Percentiles rank a stretch among this genome's conserved stretches.
Evolutionary conservation across 2,113 vertebrate species (phyloP).

Genomic region (Rhabdornis inornatus): DNA sequence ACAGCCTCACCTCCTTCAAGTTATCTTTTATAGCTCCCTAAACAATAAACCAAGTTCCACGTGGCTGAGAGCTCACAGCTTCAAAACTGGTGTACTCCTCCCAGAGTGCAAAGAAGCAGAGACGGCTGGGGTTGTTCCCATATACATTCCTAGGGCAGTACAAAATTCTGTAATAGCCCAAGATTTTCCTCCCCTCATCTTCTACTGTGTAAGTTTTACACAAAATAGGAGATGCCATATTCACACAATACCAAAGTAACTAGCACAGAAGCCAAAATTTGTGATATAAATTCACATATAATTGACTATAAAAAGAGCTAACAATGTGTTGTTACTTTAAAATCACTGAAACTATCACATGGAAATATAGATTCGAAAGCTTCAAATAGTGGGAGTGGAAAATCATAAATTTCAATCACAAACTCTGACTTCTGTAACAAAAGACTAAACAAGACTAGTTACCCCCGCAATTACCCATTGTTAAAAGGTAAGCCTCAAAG

Average conservation of each 20-base stretch:
- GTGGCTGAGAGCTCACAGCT: neutral
- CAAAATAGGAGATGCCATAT: neutral
- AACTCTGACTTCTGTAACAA: neutral
- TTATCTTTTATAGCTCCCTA: neutral
- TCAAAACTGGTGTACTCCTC: rapidly evolving
- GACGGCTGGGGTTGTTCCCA: neutral
- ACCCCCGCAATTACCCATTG: neutral
- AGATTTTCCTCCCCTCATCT: neutral
- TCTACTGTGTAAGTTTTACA: neutral
- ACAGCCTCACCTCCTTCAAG: neutral
- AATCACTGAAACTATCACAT: neutral
- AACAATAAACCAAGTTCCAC: neutral
- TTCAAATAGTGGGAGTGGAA: neutral
- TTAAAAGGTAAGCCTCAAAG: neutral
- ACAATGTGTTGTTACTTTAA: neutral
- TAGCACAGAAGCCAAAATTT: neutral
- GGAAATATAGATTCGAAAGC: neutral
- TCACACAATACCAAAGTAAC: neutral
- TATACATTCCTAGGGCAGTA: neutral
- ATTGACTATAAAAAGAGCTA: neutral
- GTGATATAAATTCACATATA: neutral
- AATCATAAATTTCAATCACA: neutral
- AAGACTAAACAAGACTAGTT: neutral
- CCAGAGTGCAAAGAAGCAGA: neutral
- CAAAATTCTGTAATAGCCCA: neutral